phyloP scores from a whole-genome alignment of 2,797 vertebrate species.

The Aplochiton taeniatus region DNA sequence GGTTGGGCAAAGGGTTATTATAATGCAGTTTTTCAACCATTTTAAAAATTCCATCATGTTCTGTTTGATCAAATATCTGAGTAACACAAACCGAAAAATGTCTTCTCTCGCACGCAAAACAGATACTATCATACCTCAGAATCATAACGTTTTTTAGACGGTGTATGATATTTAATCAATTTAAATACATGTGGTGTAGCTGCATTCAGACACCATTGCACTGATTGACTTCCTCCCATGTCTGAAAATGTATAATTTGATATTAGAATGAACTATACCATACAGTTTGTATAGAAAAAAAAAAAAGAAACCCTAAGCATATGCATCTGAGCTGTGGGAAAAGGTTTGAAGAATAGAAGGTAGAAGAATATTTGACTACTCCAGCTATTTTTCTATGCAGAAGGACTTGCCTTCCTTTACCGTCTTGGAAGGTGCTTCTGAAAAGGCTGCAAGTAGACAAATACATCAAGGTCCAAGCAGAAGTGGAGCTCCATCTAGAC shows the following conservation, averaged over 20 bases:
- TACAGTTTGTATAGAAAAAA: conserved; percentile 30
- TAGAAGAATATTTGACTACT: background rate
- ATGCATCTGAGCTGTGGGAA: conserved; percentile 28
- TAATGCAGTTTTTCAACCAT: no score
- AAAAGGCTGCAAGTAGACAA: conserved; percentile 34
- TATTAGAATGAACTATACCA: background rate
- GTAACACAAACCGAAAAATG: no score
- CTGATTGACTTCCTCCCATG: background rate
- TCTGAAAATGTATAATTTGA: background rate
- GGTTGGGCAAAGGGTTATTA: no score
- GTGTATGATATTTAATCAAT: no score
- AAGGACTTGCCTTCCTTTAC: conserved; percentile 60
- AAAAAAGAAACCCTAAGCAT: conserved; percentile 41
- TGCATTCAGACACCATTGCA: conserved; percentile 1
- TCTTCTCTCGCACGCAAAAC: no score
- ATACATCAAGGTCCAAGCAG: conserved; percentile 53
- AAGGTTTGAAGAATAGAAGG: conserved; percentile 16
- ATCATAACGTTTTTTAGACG: no score
- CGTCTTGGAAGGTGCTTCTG: conserved; percentile 40
- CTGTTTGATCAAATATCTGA: no score
- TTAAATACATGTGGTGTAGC: background rate
- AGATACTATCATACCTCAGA: no score
- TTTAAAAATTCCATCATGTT: no score
- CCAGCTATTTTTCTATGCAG: conserved; percentile 18
- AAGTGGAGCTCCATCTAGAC: conserved; percentile 75